phyloP scores from a whole-genome alignment of 2,888 invertebrate species.

The Apodemia mormo region DNA sequence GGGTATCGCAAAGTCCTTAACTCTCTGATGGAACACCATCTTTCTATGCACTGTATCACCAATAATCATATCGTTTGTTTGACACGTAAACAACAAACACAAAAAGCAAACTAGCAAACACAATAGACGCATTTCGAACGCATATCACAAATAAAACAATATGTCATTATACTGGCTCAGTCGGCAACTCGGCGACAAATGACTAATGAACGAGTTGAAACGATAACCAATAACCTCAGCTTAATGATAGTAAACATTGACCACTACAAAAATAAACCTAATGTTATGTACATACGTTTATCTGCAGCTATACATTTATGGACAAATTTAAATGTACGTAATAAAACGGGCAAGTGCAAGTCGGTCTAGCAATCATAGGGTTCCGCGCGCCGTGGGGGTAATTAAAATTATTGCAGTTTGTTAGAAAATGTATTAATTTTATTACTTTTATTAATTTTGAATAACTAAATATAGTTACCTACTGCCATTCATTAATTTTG shows the following conservation, averaged over 20 bases:
- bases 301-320: neutral
- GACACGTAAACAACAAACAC: slow-evolving; percentile 46
- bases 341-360: neutral
- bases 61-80: slow-evolving; percentile 66
- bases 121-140: slow-evolving; percentile 59
- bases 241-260: slow-evolving; percentile 33
- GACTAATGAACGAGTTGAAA: slow-evolving; percentile 39
- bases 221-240: slow-evolving; percentile 19
- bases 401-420: too few species aligned
- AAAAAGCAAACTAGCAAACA: slow-evolving; percentile 45
- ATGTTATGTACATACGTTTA: slow-evolving; percentile 12
- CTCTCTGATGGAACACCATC: slow-evolving; percentile 74
- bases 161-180: slow-evolving; percentile 38
- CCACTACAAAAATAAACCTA: slow-evolving; percentile 27
- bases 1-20: slow-evolving; percentile 74
- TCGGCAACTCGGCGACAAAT: slow-evolving; percentile 42
- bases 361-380: neutral
- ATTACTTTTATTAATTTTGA: too few species aligned
- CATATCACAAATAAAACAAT: slow-evolving; percentile 27
- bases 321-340: neutral
- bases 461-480: too few species aligned
- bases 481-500: too few species aligned
- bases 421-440: too few species aligned
- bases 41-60: slow-evolving; percentile 74
- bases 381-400: neutral